Evolutionary conservation across 2,888 invertebrate species (phyloP).

Genomic region (Oithona nana): DNA sequence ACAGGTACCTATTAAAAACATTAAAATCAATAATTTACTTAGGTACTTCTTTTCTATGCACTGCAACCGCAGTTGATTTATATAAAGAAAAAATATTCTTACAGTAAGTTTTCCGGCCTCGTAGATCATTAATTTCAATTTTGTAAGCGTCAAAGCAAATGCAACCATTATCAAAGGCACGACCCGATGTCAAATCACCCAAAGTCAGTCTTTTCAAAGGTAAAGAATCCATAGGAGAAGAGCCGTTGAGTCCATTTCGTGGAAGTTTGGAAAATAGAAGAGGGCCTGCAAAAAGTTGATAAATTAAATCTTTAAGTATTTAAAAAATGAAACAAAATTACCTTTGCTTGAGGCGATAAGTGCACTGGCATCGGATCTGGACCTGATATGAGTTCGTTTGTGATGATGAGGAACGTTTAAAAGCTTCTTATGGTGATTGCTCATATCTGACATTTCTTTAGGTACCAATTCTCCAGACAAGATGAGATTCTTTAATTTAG

Average conservation of each 20-base stretch:
- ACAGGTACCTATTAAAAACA: constrained; percentile 10
- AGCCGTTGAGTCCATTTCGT: no score
- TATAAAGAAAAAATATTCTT: no score
- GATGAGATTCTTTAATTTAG: constrained; percentile 52
- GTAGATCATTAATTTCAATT: constrained; percentile 53
- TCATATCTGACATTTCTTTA: background rate
- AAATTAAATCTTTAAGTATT: no score
- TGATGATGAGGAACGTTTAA: background rate
- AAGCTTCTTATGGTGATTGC: background rate
- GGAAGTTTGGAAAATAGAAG: no score
- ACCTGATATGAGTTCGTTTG: constrained; percentile 60
- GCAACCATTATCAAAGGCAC: constrained; percentile 93
- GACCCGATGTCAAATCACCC: constrained; percentile 78
- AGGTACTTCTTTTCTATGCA: no score
- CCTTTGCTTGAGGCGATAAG: no score
- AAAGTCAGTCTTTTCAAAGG: constrained; percentile 32
- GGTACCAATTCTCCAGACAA: constrained; percentile 43
- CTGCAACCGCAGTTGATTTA: no score
- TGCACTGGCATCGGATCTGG: constrained; percentile 52
- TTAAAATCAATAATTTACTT: no score
- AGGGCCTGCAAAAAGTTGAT: no score
- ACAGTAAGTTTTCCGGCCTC: constrained; percentile 35
- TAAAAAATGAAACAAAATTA: no score
- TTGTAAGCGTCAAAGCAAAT: constrained; percentile 68
- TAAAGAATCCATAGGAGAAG: no score